Evolutionary conservation across 2,888 invertebrate species (phyloP).

Genomic region (Polylopha cassiicola): DNA sequence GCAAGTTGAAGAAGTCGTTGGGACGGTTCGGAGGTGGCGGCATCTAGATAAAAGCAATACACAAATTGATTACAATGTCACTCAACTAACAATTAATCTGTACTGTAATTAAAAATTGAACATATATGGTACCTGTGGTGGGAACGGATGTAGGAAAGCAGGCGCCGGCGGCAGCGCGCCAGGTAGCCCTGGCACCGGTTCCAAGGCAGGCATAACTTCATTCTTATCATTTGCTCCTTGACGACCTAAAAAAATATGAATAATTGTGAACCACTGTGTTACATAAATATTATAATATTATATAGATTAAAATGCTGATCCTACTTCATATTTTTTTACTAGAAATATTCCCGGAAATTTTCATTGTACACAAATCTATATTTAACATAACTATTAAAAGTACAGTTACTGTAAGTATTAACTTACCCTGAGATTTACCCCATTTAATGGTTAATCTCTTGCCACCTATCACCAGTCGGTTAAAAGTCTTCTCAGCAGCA

Average conservation of each 20-base stretch:
- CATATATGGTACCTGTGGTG: slow-evolving; percentile 58
- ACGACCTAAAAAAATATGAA: slow-evolving; percentile 47
- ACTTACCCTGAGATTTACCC: slow-evolving; percentile 93
- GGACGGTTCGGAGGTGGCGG: slow-evolving; percentile 71
- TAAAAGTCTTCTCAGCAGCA: slow-evolving; percentile 97
- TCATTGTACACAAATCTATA: no score
- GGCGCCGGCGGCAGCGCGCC: slow-evolving; percentile 78
- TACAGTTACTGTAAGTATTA: not conserved
- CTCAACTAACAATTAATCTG: not conserved
- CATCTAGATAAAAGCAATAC: slow-evolving; percentile 43
- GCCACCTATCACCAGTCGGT: slow-evolving; percentile 89
- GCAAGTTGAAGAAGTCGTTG: slow-evolving; percentile 80
- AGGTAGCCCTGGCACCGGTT: slow-evolving; percentile 79
- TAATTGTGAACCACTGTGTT: not conserved
- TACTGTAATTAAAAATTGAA: slow-evolving; percentile 1
- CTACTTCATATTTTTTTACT: no score
- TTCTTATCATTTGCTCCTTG: slow-evolving; percentile 61
- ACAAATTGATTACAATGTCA: no score
- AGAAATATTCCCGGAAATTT: no score
- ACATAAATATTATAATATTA: no score
- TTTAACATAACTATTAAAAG: no score
- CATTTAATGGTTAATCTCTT: slow-evolving; percentile 97
- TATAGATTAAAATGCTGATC: no score
- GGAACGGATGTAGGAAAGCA: slow-evolving; percentile 69
- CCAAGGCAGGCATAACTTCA: slow-evolving; percentile 51